Base-by-base conservation (phyloP, 2,113 vertebrate genomes). In the Aphyosemion australe region DNA sequence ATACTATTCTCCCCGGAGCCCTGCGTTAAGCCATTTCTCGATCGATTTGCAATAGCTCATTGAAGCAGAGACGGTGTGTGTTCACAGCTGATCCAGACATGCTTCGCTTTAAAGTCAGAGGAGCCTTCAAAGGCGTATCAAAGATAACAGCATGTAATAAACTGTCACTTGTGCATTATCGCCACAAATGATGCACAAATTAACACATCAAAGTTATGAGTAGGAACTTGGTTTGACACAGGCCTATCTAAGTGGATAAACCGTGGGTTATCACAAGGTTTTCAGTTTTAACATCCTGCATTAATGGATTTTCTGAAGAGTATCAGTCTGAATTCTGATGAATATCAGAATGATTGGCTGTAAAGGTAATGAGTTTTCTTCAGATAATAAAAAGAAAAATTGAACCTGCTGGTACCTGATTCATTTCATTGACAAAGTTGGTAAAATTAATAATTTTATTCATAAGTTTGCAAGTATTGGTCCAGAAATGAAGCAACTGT, bases 31-130 rank as follows among this genome's bases (percentile, higher is more conserved):
- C 75, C 63, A 47, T 82, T 46, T 51, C 78, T 5, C 74, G 72
- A 83, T 88, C 66, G 83, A 89, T 78, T 78, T 62, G 80, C 81
- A 83, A 71, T 74, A 89, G 82, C 74, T 78, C 72, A 72, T 69
- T 84, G 83, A 84, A 72, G 66, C 65, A 15, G 61, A 52, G 69
- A 78, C 78, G 80, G 72, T 56, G 67, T 74, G 63, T 51, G 61
- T 74, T 83, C 73, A 34, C 66, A 78, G 76, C 82, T 71, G 78
- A 75, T 74, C 75, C 80, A 72, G 79, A 84, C 43, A 47, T 26
- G 32, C 3, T 48, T 58, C 42, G 13, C 66, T 71, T 49, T 61
- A 65, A 76, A 81, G 65, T 73, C 55, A 79, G 69, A 61, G 42
- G 34, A 61, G 49, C 69, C 76, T 80, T 80, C 64, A 79, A 68